A percentile compares a stretch with the other conserved stretches of the same genome.
These are phyloP conservation scores for Ericerus pela DNA, from an alignment of 1,140 invertebrate species.

Conservation along the genomic window DNA sequence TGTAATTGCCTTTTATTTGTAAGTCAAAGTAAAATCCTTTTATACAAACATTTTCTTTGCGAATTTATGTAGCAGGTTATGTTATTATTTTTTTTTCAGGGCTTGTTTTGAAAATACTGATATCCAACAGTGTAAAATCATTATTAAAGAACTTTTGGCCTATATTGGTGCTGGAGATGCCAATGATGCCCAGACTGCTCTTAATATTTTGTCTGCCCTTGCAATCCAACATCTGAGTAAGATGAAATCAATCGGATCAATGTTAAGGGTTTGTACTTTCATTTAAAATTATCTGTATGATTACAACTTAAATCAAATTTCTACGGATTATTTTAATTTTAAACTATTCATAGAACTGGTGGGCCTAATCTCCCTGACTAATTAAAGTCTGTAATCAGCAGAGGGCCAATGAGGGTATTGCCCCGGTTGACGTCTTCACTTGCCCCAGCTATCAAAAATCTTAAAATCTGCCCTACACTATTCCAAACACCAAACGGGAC, in stretches of 20 bases:
- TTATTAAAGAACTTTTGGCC: slow-evolving; percentile 20
- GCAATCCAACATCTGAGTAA: slow-evolving; percentile 19
- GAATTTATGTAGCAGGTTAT: no score
- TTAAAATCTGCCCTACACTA: no score
- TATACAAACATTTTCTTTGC: not conserved
- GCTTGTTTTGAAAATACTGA: slow-evolving; percentile 20
- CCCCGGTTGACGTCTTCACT: no score
- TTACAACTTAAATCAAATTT: no score
- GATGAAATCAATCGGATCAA: not conserved
- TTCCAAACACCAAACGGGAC: no score
- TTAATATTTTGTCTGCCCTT: slow-evolving; percentile 20
- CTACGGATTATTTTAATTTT: no score
- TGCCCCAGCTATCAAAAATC: no score
- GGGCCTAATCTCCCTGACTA: no score
- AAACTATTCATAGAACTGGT: no score
- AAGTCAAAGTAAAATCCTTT: slow-evolving; percentile 16
- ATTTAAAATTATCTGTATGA: no score
- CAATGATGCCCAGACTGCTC: slow-evolving; percentile 15
- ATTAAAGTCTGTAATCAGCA: no score
- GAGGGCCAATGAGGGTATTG: no score
- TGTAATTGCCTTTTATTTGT: slow-evolving; percentile 20
- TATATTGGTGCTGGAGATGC: slow-evolving; percentile 17
- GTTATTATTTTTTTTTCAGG: slow-evolving; percentile 15
- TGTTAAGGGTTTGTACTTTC: not conserved
- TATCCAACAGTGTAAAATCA: slow-evolving; percentile 20